Evolutionary conservation across 2,797 vertebrate species (phyloP).

Genomic region (Calcarius lapponicus): DNA sequence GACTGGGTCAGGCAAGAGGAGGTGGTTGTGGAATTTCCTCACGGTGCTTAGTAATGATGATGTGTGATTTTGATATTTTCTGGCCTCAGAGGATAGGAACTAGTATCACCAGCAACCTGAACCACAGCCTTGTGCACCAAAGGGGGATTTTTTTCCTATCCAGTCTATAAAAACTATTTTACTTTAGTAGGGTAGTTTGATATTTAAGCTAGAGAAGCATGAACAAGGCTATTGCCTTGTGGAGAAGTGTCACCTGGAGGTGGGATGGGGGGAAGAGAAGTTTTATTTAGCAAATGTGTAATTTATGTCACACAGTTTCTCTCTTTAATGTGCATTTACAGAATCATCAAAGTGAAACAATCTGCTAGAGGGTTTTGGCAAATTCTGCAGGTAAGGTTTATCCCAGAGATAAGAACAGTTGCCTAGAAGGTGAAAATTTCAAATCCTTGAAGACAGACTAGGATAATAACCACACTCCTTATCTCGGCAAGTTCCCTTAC

Average conservation of each 20-base stretch:
- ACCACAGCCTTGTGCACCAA: background rate
- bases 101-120: background rate
- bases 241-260: background rate
- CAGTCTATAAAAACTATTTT: background rate
- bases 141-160: background rate
- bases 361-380: background rate
- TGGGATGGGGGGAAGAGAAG: fast-evolving
- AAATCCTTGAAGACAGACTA: background rate
- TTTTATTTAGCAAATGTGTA: background rate
- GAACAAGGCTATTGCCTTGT: background rate
- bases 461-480: background rate
- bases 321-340: background rate
- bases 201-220: background rate
- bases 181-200: background rate
- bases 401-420: background rate
- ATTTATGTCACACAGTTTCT: background rate
- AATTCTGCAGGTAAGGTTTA: background rate
- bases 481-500: background rate
- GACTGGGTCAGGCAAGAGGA: background rate
- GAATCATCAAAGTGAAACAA: background rate
- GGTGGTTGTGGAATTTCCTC: background rate
- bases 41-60: background rate
- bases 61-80: background rate
- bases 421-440: background rate
- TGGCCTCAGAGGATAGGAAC: background rate